Evolutionary conservation across 2,797 vertebrate species (phyloP), one percentile per base, ranked within the genome.

Genomic region (Acanthurus tractus): DNA sequence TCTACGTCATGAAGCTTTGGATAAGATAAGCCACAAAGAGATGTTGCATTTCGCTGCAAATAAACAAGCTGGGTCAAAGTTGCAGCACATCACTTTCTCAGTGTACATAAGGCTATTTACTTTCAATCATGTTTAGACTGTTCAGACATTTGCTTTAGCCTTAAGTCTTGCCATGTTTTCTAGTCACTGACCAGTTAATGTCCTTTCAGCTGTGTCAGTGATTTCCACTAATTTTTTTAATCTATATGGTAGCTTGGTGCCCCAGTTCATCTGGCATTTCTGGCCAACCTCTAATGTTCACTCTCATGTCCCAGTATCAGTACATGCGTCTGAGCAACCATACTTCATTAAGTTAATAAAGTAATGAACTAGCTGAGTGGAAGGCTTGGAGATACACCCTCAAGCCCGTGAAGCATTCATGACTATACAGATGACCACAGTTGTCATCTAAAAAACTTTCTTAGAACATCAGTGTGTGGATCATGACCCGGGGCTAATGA

Each of bases 301-400:
- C 40, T 63, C 57, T 69, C 12, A 20, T 84, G 52, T 79, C 57
- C 50, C 54, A 59, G 63, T 15, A 70, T 44, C 45, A 50, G 46
- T 57, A 73, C 73, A 72, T 70, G 72, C 88, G 82, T 87, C 75
- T 52, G 66, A 76, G 65, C 65, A 63, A 81, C 48, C 40, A 13
- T 68, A 54, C 79, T 81, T 92, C 78, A 90, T 93, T 92, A 92
- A 91, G 79, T 86, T 67, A 86, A 93, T 94, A 88, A 91, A 70
- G 63, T 86, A 79, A 92, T 74, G 78, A 90, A 80, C 62, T 56
- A 69, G 76, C 76, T 81, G 77, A 83, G 80, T 81, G 52, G 82
- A 81, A 78, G 72, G 70, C 66, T 79, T 76, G 70, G 69, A 76
- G 78, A 64, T 63, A 56, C 59, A 44, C 77, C 82, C 84, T 61